Evolutionary conservation across 2,888 invertebrate genomes (phyloP).

Genomic region (Lymantria monacha): DNA sequence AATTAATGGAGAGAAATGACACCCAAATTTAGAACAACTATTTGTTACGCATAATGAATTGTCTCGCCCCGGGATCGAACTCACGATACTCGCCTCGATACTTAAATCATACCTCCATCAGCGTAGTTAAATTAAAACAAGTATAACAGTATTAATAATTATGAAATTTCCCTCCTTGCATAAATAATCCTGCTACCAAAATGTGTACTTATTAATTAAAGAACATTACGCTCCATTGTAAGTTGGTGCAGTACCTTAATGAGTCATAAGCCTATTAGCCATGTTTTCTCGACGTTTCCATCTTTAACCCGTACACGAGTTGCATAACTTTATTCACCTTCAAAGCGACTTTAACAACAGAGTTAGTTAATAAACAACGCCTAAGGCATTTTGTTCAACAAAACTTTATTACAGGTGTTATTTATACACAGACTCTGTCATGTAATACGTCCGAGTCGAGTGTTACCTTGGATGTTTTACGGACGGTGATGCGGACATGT

Average conservation of each 20-base stretch:
- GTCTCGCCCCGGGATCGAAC: too few relatives aligned
- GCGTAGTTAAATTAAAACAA: too few relatives aligned
- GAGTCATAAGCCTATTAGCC: neutral
- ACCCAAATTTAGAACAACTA: too few relatives aligned
- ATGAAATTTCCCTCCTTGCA: neutral
- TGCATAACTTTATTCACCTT: neutral
- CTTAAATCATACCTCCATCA: too few relatives aligned
- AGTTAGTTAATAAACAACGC: neutral
- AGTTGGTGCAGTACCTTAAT: neutral
- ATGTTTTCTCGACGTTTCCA: neutral
- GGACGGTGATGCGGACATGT: too few relatives aligned
- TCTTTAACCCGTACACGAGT: neutral
- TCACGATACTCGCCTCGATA: too few relatives aligned
- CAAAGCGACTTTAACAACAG: neutral
- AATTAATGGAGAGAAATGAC: too few relatives aligned
- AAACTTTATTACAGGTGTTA: neutral
- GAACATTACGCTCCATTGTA: neutral
- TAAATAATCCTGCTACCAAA: neutral
- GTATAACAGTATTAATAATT: too few relatives aligned
- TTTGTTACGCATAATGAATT: too few relatives aligned
- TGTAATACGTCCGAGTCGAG: neutral
- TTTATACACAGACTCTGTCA: neutral
- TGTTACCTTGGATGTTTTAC: too few relatives aligned
- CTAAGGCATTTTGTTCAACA: neutral
- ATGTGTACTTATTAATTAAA: neutral